These are phyloP conservation scores for Blastobasis adustella DNA, from an alignment of 2,888 invertebrate genomes.

Conservation along the genomic window DNA sequence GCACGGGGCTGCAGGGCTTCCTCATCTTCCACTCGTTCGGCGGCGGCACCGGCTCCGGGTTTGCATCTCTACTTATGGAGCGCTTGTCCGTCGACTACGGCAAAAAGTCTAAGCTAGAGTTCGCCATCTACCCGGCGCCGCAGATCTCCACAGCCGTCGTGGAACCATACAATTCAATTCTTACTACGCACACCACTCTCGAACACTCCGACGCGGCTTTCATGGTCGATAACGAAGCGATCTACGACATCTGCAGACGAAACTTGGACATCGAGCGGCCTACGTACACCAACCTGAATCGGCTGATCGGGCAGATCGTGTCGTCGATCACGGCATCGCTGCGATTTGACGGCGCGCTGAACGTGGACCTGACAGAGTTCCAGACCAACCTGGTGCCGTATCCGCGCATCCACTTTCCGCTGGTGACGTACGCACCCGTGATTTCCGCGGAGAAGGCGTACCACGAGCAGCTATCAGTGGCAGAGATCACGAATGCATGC, in stretches of 20 bases:
- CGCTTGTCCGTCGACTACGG: constrained; percentile 95
- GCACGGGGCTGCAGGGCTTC: constrained; percentile 93
- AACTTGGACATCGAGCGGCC: constrained; percentile 96
- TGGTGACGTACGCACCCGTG: constrained; percentile 93
- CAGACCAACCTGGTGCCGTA: constrained; percentile 95
- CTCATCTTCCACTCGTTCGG: constrained; percentile 96
- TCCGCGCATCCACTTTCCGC: constrained; percentile 95
- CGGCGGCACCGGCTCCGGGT: constrained; percentile 95
- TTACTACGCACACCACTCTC: constrained; percentile 95
- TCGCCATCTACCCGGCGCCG: constrained; percentile 97
- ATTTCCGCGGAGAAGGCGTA: constrained; percentile 95
- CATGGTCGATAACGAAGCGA: constrained; percentile 94
- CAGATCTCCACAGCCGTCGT: constrained; percentile 92
- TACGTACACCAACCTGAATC: constrained; percentile 96
- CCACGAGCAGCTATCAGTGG: constrained; percentile 92
- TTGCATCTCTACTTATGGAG: constrained; percentile 96
- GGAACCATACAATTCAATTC: constrained; percentile 96
- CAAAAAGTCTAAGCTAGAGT: constrained; percentile 95
- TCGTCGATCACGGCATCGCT: constrained; percentile 94
- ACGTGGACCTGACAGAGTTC: constrained; percentile 94
- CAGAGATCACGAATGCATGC: constrained; percentile 95
- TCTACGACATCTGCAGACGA: constrained; percentile 92
- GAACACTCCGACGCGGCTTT: constrained; percentile 97
- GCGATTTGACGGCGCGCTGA: constrained; percentile 92
- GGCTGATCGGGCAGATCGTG: constrained; percentile 95